phyloP scores from a whole-genome alignment of 1,140 invertebrate genomes.

The Ptiloglossa arizonensis region DNA sequence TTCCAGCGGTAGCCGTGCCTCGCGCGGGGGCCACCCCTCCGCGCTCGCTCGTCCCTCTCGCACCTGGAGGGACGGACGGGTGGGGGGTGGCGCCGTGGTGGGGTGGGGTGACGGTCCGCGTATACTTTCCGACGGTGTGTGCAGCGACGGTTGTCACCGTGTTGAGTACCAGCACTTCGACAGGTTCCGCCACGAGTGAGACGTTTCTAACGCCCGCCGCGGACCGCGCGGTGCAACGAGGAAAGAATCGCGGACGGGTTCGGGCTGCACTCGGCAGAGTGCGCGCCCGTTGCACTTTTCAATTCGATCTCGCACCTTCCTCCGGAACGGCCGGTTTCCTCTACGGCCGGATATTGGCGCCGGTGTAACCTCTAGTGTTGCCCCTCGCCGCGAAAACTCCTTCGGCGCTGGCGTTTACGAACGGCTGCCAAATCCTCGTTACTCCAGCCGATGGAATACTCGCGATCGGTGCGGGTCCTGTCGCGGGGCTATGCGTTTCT shows the following conservation, averaged over 20 bases:
- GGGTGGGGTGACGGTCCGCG: constrained; percentile 27
- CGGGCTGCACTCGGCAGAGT: constrained; percentile 61
- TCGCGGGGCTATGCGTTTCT: too few relatives aligned
- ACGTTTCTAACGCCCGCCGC: constrained; percentile 61
- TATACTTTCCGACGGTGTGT: constrained; percentile 58
- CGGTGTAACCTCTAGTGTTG: neutral
- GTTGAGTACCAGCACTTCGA: constrained; percentile 68
- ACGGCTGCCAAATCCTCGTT: too few relatives aligned
- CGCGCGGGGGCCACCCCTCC: constrained; percentile 48
- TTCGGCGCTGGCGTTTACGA: too few relatives aligned
- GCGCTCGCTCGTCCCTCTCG: constrained; percentile 4
- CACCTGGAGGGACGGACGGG: neutral
- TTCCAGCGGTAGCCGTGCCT: too few relatives aligned
- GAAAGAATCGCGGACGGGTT: constrained; percentile 68
- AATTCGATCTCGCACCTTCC: constrained; percentile 28
- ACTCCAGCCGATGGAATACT: too few relatives aligned
- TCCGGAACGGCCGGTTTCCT: neutral
- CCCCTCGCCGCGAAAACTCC: too few relatives aligned
- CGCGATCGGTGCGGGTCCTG: too few relatives aligned
- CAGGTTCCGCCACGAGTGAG: constrained; percentile 64
- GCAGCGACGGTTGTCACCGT: constrained; percentile 64
- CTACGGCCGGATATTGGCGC: neutral
- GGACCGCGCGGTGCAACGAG: constrained; percentile 68
- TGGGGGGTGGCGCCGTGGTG: too few relatives aligned
- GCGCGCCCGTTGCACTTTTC: constrained; percentile 64